Conservation (phyloP, 53 echinoderm and acorn worm species). For the Crossaster papposus region DNA sequence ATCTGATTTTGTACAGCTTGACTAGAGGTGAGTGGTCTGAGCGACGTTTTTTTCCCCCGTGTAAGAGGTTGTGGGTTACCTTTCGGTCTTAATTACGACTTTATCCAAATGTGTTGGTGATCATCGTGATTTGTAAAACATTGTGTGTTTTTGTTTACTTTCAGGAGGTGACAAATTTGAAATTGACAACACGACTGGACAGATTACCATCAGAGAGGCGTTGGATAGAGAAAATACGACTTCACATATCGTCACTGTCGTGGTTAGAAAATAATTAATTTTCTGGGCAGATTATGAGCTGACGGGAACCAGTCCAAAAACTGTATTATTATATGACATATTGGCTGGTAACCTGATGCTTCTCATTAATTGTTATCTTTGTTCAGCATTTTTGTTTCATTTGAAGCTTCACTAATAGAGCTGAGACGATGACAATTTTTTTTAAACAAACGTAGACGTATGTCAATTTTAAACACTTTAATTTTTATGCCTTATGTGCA, state of each 20-base stretch:
- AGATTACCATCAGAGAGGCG: slow-evolving; percentile 35
- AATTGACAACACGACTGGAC: slow-evolving; percentile 44
- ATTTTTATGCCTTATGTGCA: neutral
- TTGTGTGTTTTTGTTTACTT: too few relatives aligned
- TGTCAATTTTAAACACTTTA: neutral
- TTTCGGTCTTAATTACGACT: neutral
- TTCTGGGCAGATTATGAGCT: neutral
- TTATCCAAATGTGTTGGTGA: neutral
- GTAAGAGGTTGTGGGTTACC: neutral
- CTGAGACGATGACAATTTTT: too few relatives aligned
- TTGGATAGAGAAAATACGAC: slow-evolving; percentile 59
- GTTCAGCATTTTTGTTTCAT: too few relatives aligned
- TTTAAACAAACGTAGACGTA: too few relatives aligned
- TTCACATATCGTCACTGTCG: slow-evolving; percentile 54
- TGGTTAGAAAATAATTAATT: slow-evolving; percentile 24
- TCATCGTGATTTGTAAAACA: neutral
- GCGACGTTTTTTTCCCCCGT: neutral
- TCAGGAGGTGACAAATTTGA: slow-evolving; percentile 62
- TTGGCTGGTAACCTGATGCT: neutral
- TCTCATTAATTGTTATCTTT: too few relatives aligned
- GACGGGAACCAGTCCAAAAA: neutral
- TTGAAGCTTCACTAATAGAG: too few relatives aligned
- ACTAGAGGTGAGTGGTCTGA: slow-evolving; percentile 6
- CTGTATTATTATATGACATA: neutral
- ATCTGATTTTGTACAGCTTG: slow-evolving; percentile 59